Evolutionary conservation across 2,113 vertebrate genomes (phyloP), one percentile per base, ranked within the genome.

Genomic region (Helogale parvula): DNA sequence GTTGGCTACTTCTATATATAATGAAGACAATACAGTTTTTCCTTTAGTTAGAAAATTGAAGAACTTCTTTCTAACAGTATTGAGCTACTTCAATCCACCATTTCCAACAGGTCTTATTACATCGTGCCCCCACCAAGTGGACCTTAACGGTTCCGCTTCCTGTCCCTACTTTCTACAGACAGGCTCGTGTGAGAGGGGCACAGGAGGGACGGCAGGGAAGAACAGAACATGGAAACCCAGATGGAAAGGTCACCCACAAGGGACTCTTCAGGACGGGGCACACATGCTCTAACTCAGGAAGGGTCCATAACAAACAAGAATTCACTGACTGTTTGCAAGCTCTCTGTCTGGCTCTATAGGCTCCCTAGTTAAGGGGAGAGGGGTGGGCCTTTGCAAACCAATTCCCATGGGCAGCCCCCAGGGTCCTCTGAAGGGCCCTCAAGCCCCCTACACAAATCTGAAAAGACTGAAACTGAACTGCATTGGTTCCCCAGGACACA

Each of bases 21-120:
- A 95, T 69, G 82, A 96, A 80, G 54, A 47, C 38, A 92, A 85
- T 41, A 57, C 25, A 77, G 68, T 84, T 83, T 96, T 71, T 77
- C 68, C 80, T 71, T 87, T 88, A 90, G 68, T 41, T 17, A 88
- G 29, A 91, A 93, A 54, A 92, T 71, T 83, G 88, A 93, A 90
- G 68, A 91, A 66, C 15, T 47, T 68, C 82, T 72, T 90, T 87
- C 45, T 76, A 96, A 93, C 60, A 77, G 33, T 41, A 89, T 81
- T 63, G 63, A 69, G 35, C 47, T 84, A 52, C 29, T 71, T 80
- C 50, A 76, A 90, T 83, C 50, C 69, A 60, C 41, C 89, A 50
- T 35, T 80, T 94, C 83, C 21, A 83, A 41, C 16, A 52, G 4
- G 23, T 82, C 69, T 82, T 66, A 74, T 82, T 66, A 74, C 23